Conservation (phyloP, 1,140 invertebrate species). For the Anoplophora glabripennis region DNA sequence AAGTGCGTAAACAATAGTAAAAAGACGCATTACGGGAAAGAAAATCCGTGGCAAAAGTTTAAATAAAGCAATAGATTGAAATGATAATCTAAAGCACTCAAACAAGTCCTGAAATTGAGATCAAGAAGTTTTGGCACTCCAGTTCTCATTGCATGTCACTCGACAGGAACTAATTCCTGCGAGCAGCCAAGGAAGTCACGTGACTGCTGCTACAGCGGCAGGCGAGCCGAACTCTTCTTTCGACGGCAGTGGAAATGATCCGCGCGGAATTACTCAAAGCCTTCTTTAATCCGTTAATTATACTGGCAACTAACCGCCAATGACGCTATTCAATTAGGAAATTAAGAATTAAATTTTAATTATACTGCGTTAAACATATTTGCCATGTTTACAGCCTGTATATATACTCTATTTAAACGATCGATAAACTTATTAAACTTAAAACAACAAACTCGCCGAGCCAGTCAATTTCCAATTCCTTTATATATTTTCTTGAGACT, state of each 20-base stretch:
- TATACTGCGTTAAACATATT: conserved; percentile 27
- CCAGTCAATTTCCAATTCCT: conserved; percentile 18
- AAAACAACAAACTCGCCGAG: conserved; percentile 20
- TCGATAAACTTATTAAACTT: conserved; percentile 28
- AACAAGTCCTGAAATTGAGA: conserved; percentile 23
- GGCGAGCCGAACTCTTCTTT: conserved; percentile 12
- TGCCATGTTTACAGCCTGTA: conserved; percentile 25
- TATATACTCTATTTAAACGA: conserved; percentile 24
- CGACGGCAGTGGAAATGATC: conserved; percentile 28
- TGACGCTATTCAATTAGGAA: conserved; percentile 45
- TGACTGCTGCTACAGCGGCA: not conserved
- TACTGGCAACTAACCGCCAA: conserved; percentile 40
- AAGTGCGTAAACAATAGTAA: too few relatives aligned
- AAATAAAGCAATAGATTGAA: conserved; percentile 7
- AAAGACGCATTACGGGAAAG: not conserved
- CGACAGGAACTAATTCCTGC: conserved; percentile 25
- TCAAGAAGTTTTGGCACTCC: conserved; percentile 28
- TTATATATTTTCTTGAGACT: conserved; percentile 14
- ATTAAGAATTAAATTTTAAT: conserved; percentile 41
- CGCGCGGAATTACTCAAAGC: conserved; percentile 42
- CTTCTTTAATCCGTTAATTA: conserved; percentile 42
- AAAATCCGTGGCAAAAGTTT: not conserved
- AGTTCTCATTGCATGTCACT: conserved; percentile 24
- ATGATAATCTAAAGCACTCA: conserved; percentile 9
- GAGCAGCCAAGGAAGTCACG: conserved; percentile 2